Base-by-base conservation (phyloP, 2,888 invertebrate species). In the Spatulosminthurus flaviceps region DNA sequence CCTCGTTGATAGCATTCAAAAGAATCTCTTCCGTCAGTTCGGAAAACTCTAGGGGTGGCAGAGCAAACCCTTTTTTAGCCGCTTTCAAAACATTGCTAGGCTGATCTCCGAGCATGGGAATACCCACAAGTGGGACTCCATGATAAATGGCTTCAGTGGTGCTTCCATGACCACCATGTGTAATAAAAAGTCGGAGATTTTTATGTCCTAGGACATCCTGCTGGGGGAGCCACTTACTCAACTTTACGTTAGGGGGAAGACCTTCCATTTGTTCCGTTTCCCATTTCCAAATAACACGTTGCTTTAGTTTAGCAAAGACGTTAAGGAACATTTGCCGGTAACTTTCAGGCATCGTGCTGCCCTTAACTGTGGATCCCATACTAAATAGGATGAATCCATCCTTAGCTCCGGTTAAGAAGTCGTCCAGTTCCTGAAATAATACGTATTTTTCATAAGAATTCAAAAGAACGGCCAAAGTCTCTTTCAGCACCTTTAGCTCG, bases 261-360 rank as follows among this genome's bases (percentile, higher is more conserved):
- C 88, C 88, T 0, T 89, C 88, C 83, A 91, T 86, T 26, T n/a
- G n/a, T n/a, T 92, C 90, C 0, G 90, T 91, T 86, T 94, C 94
- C 88, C 93, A 94, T 87, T 94, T 95, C 95, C 95, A 95, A 0
- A 95, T 88, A 22, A 95, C 93, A 83, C 93, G 90, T 86, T 94
- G 94, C 0, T 94, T 94, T 42, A 95, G 88, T 28, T 92, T 91
- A 0, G 92, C 91, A 85, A 95, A 91, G 0, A 93, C 94, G 43
- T 92, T 90, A 21, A 94, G 90, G 76, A 95, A 90, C 86, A 93
- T 89, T 42, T 90, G 90, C 77, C 93, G 91, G 0, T 92, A 89
- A 2, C 92, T 90, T 74, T 93, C 91, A 0, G 95, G 94, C 94
- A 95, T 94, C 85, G 92, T 93, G 26, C 92, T 92, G 0, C 94